Percentiles rank a stretch among this genome's conserved stretches.
These are phyloP conservation scores for Felis chaus DNA, from an alignment of 2,113 vertebrate genomes.

Conservation along the genomic window DNA sequence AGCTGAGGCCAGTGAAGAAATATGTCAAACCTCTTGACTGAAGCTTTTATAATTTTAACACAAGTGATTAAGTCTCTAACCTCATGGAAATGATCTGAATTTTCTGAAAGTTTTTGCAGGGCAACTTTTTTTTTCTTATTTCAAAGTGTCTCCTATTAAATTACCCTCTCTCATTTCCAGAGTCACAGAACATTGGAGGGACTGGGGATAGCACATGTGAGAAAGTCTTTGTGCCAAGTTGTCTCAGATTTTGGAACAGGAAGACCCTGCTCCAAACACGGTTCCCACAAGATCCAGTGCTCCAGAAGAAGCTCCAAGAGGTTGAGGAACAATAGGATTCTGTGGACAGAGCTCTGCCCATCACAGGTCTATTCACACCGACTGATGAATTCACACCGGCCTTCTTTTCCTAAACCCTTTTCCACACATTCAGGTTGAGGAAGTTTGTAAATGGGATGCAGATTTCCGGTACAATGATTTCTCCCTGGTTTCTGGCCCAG, in stretches of 20 bases:
- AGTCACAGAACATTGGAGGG: neutral
- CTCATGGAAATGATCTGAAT: neutral
- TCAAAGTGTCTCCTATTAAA: neutral
- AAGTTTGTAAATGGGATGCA: neutral
- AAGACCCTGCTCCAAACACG: neutral
- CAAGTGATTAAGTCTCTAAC: neutral
- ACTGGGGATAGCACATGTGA: neutral
- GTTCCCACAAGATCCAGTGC: neutral
- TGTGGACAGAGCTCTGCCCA: neutral
- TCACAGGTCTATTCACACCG: fast-evolving
- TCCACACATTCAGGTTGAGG: neutral
- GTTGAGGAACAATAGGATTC: neutral
- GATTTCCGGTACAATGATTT: neutral
- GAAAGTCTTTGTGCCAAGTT: neutral
- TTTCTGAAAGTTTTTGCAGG: neutral
- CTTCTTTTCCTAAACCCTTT: neutral
- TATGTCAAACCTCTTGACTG: neutral
- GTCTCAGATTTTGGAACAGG: neutral
- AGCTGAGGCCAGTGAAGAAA: neutral
- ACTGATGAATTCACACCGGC: neutral
- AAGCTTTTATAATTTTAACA: neutral
- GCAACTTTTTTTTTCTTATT: neutral
- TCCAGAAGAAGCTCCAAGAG: neutral
- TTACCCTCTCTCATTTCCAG: neutral
- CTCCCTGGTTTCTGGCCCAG: neutral